Percentiles rank a stretch among this genome's conserved stretches.
Conservation (phyloP, 35 echinoderm and acorn worm genomes). For the Heliocidaris erythrogramma region DNA sequence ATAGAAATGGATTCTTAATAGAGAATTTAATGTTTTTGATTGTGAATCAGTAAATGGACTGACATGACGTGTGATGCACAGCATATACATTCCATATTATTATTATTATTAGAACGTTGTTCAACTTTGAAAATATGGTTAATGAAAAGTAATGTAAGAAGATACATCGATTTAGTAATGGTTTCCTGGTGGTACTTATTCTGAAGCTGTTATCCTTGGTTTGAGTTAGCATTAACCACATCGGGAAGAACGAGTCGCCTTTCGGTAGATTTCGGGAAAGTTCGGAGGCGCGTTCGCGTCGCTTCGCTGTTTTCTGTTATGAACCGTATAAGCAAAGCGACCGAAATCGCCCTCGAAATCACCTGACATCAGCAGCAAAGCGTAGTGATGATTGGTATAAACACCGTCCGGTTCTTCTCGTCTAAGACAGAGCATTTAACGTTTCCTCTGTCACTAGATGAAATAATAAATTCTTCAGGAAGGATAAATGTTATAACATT, state of each 20-base stretch:
- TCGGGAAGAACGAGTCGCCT: neutral
- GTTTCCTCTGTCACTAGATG: neutral
- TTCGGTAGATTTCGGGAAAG: neutral
- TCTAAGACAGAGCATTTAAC: neutral
- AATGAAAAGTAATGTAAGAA: neutral
- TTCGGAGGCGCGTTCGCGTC: slow-evolving; percentile 39
- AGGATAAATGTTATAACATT: too few relatives aligned
- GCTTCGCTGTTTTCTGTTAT: neutral
- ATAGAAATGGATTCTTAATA: too few relatives aligned
- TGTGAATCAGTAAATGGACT: too few relatives aligned
- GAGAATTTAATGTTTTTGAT: too few relatives aligned
- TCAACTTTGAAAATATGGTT: neutral
- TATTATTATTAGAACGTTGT: neutral
- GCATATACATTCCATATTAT: neutral
- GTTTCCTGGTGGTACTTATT: neutral
- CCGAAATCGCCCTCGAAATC: slow-evolving; percentile 19
- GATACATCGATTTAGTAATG: neutral
- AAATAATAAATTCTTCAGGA: neutral
- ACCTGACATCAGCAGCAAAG: neutral
- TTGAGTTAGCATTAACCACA: neutral
- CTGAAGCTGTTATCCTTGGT: neutral
- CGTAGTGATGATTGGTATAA: neutral
- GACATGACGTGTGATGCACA: neutral
- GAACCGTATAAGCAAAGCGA: slow-evolving; percentile 31
- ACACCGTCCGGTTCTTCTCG: neutral